Conservation (phyloP, 2,113 vertebrate species). For the Mesitornis unicolor region DNA sequence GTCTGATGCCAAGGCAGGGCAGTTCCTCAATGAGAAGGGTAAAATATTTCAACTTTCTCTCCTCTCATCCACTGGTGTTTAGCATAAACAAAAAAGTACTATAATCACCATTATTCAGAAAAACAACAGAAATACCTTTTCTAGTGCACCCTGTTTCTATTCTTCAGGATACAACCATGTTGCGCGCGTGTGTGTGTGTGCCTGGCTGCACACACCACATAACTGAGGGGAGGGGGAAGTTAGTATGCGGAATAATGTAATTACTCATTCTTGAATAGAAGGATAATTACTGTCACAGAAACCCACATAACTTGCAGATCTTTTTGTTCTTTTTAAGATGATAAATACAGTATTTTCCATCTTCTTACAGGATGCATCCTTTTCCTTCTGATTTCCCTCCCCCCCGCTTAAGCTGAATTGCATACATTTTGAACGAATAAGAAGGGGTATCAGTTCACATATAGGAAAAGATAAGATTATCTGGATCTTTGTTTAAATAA, state of each 20-base stretch:
- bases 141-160: background rate
- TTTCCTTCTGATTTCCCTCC: conserved; percentile 24
- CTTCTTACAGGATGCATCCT: conserved; percentile 37
- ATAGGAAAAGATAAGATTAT: background rate
- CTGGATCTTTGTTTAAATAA: background rate
- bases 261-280: conserved; percentile 63
- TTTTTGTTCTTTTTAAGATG: conserved; percentile 66
- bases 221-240: background rate
- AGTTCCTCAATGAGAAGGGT: background rate
- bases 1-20: background rate
- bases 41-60: background rate
- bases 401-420: background rate
- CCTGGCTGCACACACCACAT: background rate
- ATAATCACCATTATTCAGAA: background rate
- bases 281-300: conserved; percentile 59
- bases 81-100: background rate
- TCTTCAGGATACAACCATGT: background rate
- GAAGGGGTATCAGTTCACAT: background rate
- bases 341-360: conserved; percentile 53
- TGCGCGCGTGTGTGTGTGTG: background rate
- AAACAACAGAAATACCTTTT: conserved; percentile 1
- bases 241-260: conserved; percentile 54
- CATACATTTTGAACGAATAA: conserved; percentile 25
- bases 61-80: background rate
- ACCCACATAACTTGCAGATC: conserved; percentile 59